Evolutionary conservation across 1,140 invertebrate species (phyloP).

Genomic region (Triops longicaudatus): DNA sequence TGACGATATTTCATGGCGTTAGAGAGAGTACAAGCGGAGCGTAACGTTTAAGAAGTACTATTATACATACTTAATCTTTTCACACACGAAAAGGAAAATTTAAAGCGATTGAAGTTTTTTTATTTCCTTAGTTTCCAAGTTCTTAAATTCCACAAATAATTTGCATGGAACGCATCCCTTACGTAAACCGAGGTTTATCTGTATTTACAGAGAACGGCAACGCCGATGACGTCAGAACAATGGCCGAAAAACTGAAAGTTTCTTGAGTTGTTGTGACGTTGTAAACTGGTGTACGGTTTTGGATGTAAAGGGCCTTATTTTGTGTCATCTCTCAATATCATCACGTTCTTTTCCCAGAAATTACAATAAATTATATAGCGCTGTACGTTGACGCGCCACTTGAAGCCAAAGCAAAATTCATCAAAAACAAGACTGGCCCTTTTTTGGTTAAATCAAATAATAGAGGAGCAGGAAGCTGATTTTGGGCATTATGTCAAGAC

Average conservation of each 20-base stretch:
- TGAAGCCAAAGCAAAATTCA: background rate
- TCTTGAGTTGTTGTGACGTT: slow-evolving; percentile 11
- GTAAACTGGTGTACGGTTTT: background rate
- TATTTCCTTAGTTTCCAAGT: no score
- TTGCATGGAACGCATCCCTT: no score
- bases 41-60: no score
- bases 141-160: no score
- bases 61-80: no score
- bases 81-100: no score
- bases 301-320: background rate
- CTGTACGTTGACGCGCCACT: background rate
- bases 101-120: no score
- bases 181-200: background rate
- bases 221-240: background rate
- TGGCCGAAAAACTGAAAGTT: slow-evolving; percentile 1
- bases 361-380: no score
- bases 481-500: slow-evolving; percentile 11
- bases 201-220: background rate
- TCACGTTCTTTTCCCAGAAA: no score
- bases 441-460: background rate
- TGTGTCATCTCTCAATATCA: background rate
- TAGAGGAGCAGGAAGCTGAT: background rate
- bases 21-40: no score
- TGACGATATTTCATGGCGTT: no score
- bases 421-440: background rate